phyloP scores from a whole-genome alignment of 1,140 invertebrate species.

The Macrocentrus cingulum region DNA sequence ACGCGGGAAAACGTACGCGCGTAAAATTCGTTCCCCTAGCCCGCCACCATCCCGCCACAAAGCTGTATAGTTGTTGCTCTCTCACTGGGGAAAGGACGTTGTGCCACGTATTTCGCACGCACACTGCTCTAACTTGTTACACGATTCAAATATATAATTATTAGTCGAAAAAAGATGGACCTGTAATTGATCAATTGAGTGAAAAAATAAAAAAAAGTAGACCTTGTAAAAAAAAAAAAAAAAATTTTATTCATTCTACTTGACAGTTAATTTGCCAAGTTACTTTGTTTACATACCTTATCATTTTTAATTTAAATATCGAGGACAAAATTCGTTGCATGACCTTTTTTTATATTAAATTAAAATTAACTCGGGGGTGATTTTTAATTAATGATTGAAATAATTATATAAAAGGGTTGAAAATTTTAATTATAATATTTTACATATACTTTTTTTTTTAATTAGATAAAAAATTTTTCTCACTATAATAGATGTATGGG shows the following conservation, averaged over 20 bases:
- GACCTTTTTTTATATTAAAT: not conserved
- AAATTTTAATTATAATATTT: too few species aligned
- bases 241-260: not conserved
- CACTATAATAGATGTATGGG: too few species aligned
- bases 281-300: not conserved
- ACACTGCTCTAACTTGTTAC: not conserved
- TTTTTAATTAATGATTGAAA: too few species aligned
- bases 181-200: too few species aligned
- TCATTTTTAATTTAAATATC: not conserved
- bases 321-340: not conserved
- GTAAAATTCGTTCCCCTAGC: constrained; percentile 39
- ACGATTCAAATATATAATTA: too few species aligned
- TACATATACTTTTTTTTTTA: too few species aligned
- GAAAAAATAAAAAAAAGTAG: too few species aligned
- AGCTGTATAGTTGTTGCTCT: not conserved
- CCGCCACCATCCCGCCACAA: constrained; percentile 24
- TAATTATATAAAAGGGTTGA: too few species aligned
- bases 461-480: too few species aligned
- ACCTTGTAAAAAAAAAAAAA: too few species aligned
- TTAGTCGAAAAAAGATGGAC: too few species aligned
- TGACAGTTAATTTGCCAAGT: not conserved
- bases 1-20: constrained; percentile 51
- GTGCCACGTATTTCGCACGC: constrained; percentile 30
- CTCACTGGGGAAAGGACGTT: constrained; percentile 8
- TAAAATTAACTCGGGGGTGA: too few species aligned